Evolutionary conservation across 2,113 vertebrate species (phyloP).

Genomic region (Seriola rivoliana): DNA sequence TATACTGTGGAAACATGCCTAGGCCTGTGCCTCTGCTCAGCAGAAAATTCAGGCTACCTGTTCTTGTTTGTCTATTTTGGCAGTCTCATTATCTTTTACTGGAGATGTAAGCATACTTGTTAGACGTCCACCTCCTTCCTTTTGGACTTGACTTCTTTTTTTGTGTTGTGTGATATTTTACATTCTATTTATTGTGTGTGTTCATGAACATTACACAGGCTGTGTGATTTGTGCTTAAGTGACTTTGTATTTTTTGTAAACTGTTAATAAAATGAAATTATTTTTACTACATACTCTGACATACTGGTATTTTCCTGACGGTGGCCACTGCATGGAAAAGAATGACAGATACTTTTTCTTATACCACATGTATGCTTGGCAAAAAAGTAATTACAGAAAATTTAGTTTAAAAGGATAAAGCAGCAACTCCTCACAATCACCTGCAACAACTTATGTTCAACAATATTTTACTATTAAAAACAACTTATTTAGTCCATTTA

Average conservation of each 20-base stretch:
- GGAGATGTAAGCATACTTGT: conserved; percentile 43
- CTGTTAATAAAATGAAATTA: conserved; percentile 72
- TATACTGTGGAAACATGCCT: conserved; percentile 38
- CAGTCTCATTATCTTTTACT: conserved; percentile 20
- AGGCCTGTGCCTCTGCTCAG: conserved; percentile 38
- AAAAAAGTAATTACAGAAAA: too few relatives aligned
- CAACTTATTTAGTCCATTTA: background rate
- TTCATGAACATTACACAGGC: conserved; percentile 65
- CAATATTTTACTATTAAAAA: background rate
- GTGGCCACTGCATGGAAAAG: background rate
- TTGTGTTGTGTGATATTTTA: conserved; percentile 65
- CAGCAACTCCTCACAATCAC: background rate
- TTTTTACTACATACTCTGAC: conserved; percentile 60
- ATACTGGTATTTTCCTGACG: background rate
- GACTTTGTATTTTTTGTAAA: conserved; percentile 75
- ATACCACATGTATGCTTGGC: background rate
- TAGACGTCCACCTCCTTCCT: conserved; percentile 30
- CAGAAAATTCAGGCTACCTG: conserved; percentile 27
- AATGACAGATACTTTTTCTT: background rate
- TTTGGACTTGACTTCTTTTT: conserved; percentile 48
- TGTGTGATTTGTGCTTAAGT: conserved; percentile 71
- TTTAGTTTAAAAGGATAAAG: background rate
- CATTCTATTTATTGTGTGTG: conserved; percentile 77
- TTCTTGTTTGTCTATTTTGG: conserved; percentile 17
- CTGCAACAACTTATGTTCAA: background rate